Percentiles rank a stretch among this genome's conserved stretches.
Conservation (phyloP, 2,113 vertebrate genomes). For the Rousettus leschenaultii region DNA sequence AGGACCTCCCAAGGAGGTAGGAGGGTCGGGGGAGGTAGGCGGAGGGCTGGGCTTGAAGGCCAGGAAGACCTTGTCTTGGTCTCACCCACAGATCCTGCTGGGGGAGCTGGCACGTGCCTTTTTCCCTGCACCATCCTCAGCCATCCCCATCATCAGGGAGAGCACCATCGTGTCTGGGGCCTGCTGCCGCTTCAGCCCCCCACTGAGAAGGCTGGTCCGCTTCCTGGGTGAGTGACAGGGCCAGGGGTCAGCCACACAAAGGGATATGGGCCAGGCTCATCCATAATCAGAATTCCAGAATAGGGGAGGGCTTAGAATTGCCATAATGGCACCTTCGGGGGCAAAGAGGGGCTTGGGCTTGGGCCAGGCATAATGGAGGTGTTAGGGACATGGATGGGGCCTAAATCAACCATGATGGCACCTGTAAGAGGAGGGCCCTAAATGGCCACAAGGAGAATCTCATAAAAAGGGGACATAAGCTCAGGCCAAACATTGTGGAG, state of each 20-base stretch:
- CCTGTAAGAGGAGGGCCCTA: background rate
- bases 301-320: background rate
- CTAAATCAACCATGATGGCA: background rate
- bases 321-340: background rate
- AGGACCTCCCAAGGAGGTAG: background rate
- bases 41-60: background rate
- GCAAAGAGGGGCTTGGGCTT: background rate
- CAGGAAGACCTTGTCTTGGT: background rate
- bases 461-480: background rate
- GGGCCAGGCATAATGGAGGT: background rate
- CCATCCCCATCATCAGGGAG: conserved; percentile 81
- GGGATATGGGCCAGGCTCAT: background rate
- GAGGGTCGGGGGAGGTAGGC: background rate
- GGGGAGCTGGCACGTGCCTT: conserved; percentile 90
- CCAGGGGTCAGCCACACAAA: background rate
- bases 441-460: background rate
- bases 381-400: background rate
- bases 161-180: conserved; percentile 91
- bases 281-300: background rate
- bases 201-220: conserved; percentile 90
- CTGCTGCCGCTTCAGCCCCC: conserved; percentile 93
- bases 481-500: background rate
- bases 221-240: conserved; percentile 86
- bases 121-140: conserved; percentile 79
- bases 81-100: conserved; percentile 87